These are phyloP conservation scores for Drosophila sordidula DNA, from an alignment of 2,888 invertebrate genomes.

Conservation along the genomic window DNA sequence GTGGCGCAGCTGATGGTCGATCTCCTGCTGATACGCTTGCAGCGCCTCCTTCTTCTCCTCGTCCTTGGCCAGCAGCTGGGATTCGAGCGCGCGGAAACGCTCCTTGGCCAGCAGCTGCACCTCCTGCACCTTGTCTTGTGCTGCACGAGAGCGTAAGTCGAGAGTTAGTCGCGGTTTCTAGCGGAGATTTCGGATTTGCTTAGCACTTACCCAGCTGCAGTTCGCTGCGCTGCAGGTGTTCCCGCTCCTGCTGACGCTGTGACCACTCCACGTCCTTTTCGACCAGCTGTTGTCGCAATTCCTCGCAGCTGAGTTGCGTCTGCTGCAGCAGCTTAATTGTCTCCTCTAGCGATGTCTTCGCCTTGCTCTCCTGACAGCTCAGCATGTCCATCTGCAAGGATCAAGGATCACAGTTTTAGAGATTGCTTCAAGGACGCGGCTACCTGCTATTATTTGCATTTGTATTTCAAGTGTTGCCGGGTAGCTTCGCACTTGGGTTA, in stretches of 20 bases:
- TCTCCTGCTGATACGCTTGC: slow-evolving; percentile 72
- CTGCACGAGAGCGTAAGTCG: slow-evolving; percentile 78
- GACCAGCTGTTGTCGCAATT: slow-evolving; percentile 81
- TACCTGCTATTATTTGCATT: slow-evolving; percentile 4
- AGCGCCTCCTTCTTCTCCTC: slow-evolving; percentile 75
- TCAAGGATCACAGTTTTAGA: slow-evolving; percentile 13
- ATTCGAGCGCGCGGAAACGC: slow-evolving; percentile 77
- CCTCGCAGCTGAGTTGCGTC: slow-evolving; percentile 77
- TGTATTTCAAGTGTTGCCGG: slow-evolving; percentile 13
- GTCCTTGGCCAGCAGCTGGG: slow-evolving; percentile 78
- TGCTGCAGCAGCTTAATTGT: slow-evolving; percentile 79
- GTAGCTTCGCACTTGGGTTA: slow-evolving; percentile 8
- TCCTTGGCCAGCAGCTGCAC: slow-evolving; percentile 79
- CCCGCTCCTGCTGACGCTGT: slow-evolving; percentile 80
- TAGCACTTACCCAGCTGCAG: slow-evolving; percentile 80
- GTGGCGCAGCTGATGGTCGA: slow-evolving; percentile 75
- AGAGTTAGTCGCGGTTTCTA: neutral
- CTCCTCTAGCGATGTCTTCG: slow-evolving; percentile 74
- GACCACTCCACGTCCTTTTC: slow-evolving; percentile 82
- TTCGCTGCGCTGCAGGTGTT: slow-evolving; percentile 82
- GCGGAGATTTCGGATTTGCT: fast-evolving
- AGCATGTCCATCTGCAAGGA: slow-evolving; percentile 83
- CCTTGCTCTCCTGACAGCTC: slow-evolving; percentile 78
- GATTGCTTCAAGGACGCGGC: neutral
- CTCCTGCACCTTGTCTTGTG: slow-evolving; percentile 86